A percentile compares a stretch with the other conserved stretches of the same genome.
Conservation (phyloP, 2,888 invertebrate species). For the Aphidius colemani region DNA sequence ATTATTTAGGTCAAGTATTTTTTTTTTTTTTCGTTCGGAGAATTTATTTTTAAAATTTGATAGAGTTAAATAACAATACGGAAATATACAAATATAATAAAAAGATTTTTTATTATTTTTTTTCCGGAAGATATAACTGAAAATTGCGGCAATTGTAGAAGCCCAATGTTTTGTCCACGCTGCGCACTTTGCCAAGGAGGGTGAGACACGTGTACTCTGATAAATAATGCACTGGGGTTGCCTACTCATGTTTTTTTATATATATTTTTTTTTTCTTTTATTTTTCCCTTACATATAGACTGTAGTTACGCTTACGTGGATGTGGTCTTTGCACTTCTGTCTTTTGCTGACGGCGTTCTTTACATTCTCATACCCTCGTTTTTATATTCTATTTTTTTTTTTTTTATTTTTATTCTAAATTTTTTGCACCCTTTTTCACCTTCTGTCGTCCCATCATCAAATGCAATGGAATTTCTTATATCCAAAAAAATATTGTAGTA, state of each 20-base stretch:
- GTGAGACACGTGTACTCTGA: slow-evolving; percentile 57
- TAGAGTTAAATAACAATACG: slow-evolving; percentile 1
- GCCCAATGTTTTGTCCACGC: slow-evolving; percentile 32
- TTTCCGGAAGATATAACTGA: slow-evolving; percentile 7
- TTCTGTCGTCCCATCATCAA: too few relatives aligned
- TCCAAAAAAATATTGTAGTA: too few relatives aligned
- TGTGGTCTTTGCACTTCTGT: slow-evolving; percentile 38
- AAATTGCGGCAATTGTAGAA: slow-evolving; percentile 29
- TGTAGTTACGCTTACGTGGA: slow-evolving; percentile 29
- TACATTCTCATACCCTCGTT: slow-evolving; percentile 22
- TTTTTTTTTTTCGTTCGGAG: neutral
- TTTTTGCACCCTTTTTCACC: too few relatives aligned
- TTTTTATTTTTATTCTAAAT: slow-evolving; percentile 9
- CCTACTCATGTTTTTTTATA: slow-evolving; percentile 28
- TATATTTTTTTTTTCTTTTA: slow-evolving; percentile 25
- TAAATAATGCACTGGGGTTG: slow-evolving; percentile 52
- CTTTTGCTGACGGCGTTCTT: slow-evolving; percentile 32
- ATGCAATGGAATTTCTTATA: too few relatives aligned
- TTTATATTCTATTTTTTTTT: neutral
- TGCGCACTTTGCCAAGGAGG: slow-evolving; percentile 48
- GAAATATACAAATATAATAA: neutral
- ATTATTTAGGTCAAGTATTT: too few relatives aligned
- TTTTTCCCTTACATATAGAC: slow-evolving; percentile 7
- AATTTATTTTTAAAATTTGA: neutral
- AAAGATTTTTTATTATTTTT: slow-evolving; percentile 12